Evolutionary conservation across 2,797 vertebrate genomes (phyloP).

Genomic region (Spheniscus humboldti): DNA sequence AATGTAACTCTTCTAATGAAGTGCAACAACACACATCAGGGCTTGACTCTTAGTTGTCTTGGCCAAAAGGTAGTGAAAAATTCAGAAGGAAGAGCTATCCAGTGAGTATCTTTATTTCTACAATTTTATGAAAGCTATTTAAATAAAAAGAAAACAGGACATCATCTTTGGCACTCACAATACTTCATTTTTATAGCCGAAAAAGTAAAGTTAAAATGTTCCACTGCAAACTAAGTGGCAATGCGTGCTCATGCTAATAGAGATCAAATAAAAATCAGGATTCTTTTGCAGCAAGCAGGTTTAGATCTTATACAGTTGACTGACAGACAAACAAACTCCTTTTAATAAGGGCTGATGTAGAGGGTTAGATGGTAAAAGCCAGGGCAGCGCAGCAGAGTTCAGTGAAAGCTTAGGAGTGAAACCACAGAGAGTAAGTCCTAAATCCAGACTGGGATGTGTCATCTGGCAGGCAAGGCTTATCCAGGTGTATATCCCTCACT

Average conservation of each 20-base stretch:
- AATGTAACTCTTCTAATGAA: neutral
- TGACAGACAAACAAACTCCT: neutral
- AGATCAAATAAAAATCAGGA: neutral
- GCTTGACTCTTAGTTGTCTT: neutral
- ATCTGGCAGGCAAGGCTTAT: neutral
- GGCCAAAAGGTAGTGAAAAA: neutral
- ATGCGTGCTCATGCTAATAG: neutral
- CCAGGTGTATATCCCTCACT: neutral
- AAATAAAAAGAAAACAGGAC: neutral
- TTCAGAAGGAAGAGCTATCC: neutral
- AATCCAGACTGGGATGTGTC: neutral
- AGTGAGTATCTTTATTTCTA: neutral
- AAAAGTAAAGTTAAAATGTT: neutral
- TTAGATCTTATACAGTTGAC: neutral
- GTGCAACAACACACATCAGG: neutral
- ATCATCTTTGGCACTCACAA: neutral
- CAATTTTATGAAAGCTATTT: neutral
- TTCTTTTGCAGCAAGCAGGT: neutral
- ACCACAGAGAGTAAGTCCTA: neutral
- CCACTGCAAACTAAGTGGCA: neutral
- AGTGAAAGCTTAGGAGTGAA: neutral
- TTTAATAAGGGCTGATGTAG: neutral
- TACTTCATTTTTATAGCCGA: neutral
- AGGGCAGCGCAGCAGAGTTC: neutral
- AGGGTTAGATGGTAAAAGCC: neutral